Percentiles rank a stretch among this genome's conserved stretches.
phyloP scores from a whole-genome alignment of 2,888 invertebrate genomes.

The Bembecia ichneumoniformis region DNA sequence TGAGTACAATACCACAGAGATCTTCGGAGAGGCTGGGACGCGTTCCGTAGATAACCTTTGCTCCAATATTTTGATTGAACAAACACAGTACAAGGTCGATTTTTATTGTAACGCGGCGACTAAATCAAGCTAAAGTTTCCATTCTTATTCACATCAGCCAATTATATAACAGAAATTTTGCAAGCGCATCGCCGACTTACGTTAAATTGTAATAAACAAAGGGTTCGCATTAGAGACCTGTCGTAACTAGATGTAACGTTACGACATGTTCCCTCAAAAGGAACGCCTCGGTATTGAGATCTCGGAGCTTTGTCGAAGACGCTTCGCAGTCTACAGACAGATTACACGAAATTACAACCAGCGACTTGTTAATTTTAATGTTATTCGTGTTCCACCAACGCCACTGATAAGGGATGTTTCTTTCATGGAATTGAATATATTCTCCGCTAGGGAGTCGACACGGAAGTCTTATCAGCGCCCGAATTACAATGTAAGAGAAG shows the following conservation, averaged over 20 bases:
- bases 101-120: constrained; percentile 44
- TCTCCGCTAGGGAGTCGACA: constrained; percentile 19
- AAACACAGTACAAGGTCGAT: constrained; percentile 46
- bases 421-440: constrained; percentile 30
- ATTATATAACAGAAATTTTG: constrained; percentile 36
- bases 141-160: constrained; percentile 34
- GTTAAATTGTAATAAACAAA: constrained; percentile 14
- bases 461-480: constrained; percentile 30
- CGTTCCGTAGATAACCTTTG: constrained; percentile 49
- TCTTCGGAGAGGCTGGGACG: constrained; percentile 16
- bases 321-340: background rate
- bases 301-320: background rate
- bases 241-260: background rate
- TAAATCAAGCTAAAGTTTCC: constrained; percentile 20
- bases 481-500: constrained; percentile 36
- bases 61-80: constrained; percentile 58
- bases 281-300: background rate
- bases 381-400: constrained; percentile 15
- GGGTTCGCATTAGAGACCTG: constrained; percentile 8
- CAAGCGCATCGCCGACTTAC: constrained; percentile 25
- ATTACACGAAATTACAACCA: background rate
- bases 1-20: constrained; percentile 29
- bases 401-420: constrained; percentile 31
- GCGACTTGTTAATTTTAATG: constrained; percentile 20
- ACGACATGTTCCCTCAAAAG: background rate